Evolutionary conservation across 2,113 vertebrate genomes (phyloP).

Genomic region (Paedocypris sp.): DNA sequence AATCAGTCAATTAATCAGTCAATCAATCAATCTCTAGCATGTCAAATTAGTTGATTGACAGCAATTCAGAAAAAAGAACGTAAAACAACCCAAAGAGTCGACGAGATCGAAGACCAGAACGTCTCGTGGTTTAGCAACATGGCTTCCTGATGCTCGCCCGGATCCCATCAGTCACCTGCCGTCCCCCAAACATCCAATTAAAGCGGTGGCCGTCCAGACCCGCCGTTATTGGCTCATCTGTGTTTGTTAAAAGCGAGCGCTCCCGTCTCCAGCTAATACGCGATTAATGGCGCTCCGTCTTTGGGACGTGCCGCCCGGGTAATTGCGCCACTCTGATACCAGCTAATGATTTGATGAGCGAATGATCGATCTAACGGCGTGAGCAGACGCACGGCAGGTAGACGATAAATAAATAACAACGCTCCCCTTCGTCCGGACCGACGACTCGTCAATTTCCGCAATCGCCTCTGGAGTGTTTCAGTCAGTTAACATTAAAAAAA

Average conservation of each 20-base stretch:
- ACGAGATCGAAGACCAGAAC: no score
- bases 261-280: conserved; percentile 52
- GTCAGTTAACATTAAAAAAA: conserved; percentile 71
- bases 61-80: no score
- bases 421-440: conserved; percentile 29
- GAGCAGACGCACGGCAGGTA: conserved; percentile 61
- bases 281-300: conserved; percentile 58
- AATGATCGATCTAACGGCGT: conserved; percentile 67
- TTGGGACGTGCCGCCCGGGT: conserved; percentile 53
- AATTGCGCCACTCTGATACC: conserved; percentile 60
- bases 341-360: conserved; percentile 64
- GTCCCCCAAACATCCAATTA: background rate
- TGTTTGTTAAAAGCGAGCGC: conserved; percentile 60
- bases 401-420: conserved; percentile 66
- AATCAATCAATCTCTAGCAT: no score
- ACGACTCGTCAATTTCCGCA: conserved; percentile 64
- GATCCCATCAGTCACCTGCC: background rate
- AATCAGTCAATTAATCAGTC: no score
- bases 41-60: no score
- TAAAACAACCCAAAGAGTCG: no score
- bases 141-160: background rate
- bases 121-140: background rate
- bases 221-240: conserved; percentile 14
- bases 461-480: conserved; percentile 58
- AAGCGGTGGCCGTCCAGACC: background rate